A percentile compares a stretch with the other conserved stretches of the same genome.
Evolutionary conservation across 2,888 invertebrate genomes (phyloP).

Genomic region (Cantharis nigra): DNA sequence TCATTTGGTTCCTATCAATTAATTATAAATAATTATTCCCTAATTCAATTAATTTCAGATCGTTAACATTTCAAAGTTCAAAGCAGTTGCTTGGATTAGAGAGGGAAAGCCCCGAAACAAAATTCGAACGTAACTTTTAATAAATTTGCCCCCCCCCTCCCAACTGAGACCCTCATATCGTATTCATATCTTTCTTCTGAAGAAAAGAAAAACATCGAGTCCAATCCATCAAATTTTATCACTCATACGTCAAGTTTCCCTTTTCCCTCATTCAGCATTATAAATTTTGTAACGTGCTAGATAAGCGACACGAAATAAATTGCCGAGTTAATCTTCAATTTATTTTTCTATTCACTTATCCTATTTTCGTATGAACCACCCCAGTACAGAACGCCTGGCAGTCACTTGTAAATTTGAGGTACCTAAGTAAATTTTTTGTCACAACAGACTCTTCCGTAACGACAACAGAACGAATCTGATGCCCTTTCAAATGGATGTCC

Average conservation of each 20-base stretch:
- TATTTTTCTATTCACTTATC: neutral
- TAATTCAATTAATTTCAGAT: neutral
- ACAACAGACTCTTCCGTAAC: neutral
- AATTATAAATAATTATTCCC: neutral
- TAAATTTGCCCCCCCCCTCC: no score
- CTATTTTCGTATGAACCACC: neutral
- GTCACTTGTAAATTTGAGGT: neutral
- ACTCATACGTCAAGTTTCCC: neutral
- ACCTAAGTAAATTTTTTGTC: neutral
- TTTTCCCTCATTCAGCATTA: neutral
- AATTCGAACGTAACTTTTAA: no score
- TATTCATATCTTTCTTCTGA: neutral
- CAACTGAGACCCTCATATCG: neutral
- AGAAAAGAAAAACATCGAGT: neutral
- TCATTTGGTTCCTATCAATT: neutral
- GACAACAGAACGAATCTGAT: slow-evolving; percentile 1
- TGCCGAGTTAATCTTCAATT: neutral
- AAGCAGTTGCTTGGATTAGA: no score
- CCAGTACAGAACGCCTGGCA: neutral
- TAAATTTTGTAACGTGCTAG: neutral
- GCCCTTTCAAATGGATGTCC: neutral
- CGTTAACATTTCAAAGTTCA: no score
- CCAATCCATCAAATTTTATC: neutral
- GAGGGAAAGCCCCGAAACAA: no score
- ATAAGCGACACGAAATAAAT: neutral